Evolutionary conservation across 2,113 vertebrate genomes (phyloP).

Genomic region (Tenebrosternarchus preto): DNA sequence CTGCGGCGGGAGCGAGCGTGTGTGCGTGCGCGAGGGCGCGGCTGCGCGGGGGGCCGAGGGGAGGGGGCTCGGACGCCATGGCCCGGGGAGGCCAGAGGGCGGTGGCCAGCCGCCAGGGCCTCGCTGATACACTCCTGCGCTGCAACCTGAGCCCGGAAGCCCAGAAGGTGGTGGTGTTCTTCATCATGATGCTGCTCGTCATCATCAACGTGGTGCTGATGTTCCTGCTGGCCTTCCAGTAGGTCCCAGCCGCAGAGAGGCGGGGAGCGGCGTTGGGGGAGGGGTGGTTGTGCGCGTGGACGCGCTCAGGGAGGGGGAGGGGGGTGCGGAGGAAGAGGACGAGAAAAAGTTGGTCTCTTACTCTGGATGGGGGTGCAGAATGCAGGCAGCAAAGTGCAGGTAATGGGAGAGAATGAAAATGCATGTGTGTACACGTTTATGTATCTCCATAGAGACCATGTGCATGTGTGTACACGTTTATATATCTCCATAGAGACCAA

Average conservation of each 20-base stretch:
- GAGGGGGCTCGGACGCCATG: slow-evolving; percentile 64
- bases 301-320: not conserved
- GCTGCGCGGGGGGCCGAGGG: slow-evolving; percentile 75
- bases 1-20: slow-evolving; percentile 38
- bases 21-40: slow-evolving; percentile 3
- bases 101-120: slow-evolving; percentile 65
- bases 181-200: slow-evolving; percentile 94
- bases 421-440: not conserved
- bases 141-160: slow-evolving; percentile 95
- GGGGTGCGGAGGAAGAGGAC: not conserved
- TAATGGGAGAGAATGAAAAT: slow-evolving; percentile 39
- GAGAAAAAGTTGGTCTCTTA: slow-evolving; percentile 34
- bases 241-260: slow-evolving; percentile 56
- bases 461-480: not conserved
- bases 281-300: not conserved
- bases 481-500: not conserved
- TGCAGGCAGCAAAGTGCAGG: slow-evolving; percentile 60
- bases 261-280: not conserved
- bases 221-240: slow-evolving; percentile 94
- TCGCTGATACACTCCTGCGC: slow-evolving; percentile 82
- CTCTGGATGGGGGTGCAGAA: slow-evolving; percentile 61
- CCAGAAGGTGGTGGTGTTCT: slow-evolving; percentile 90
- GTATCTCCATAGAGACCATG: too few species aligned
- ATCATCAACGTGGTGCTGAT: slow-evolving; percentile 97
- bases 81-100: slow-evolving; percentile 73